Evolutionary conservation across 2,113 vertebrate species (phyloP), one percentile per base, ranked within the genome.

Genomic region (Promerops cafer): DNA sequence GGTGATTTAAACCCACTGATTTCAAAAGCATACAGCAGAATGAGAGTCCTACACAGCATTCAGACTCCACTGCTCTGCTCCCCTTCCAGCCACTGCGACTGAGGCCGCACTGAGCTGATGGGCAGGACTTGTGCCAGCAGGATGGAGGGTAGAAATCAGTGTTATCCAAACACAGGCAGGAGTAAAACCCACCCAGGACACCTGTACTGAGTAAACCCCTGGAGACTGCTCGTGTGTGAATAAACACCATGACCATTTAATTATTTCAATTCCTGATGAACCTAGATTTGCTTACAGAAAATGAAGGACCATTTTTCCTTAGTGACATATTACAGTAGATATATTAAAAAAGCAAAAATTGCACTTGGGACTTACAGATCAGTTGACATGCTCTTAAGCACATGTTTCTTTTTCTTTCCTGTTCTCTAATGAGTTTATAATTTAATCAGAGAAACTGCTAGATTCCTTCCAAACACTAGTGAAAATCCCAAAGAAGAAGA

Each of bases 371-470:
- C 90, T 91, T 96, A 70, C 75, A 93, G 88, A 96, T 93, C 96
- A 96, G 97, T 53, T 95, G 93, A 96, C 37, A 90, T 61, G 30
- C 56, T 97, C 72, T 87, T 96, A 96, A 96, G 93, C 45, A 91
- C n/a, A 87, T 20, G 33, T 71, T 80, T 79, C 31, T 81, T 83
- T 95, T 92, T 89, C 35, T 95, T 95, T 84, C 64, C 77, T 81
- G 24, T 64, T 95, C 80, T 56, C 87, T 97, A 97, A 98, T 93
- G 86, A 96, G 63, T 92, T 89, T 54, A 75, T 96, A 94, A 96
- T 97, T 97, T 97, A 97, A 96, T 82, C 88, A 87, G 76, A 93
- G 80, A 92, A 96, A 97, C 87, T 83, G 84, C 94, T 94, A 96
- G 56, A 90, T 87, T 96, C 63, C 79, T 68, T 93, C 53, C 54